Evolutionary conservation across 2,113 vertebrate species (phyloP).

Genomic region (Trematocara unimaculatum): DNA sequence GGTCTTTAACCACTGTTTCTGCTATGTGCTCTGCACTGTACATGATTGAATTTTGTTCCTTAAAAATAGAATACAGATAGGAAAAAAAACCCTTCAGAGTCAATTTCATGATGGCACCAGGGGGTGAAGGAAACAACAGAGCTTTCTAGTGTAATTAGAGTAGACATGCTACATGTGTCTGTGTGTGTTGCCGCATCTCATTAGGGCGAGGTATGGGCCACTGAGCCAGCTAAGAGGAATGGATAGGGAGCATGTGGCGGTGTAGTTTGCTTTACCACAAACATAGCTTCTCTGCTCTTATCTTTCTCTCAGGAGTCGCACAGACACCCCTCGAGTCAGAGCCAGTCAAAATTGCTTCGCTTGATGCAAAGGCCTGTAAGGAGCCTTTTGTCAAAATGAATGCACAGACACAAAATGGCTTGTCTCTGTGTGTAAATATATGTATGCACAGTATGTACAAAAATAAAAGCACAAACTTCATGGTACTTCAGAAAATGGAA

Average conservation of each 20-base stretch:
- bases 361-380: conserved; percentile 36
- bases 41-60: neutral
- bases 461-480: neutral
- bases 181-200: conserved; percentile 60
- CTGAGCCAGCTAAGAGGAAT: conserved; percentile 42
- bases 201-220: conserved; percentile 49
- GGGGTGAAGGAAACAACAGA: conserved; percentile 18
- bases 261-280: conserved; percentile 20
- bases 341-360: conserved; percentile 45
- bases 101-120: conserved; percentile 23
- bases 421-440: neutral
- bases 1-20: neutral
- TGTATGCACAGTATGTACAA: neutral
- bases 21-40: neutral
- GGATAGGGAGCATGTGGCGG: conserved; percentile 42
- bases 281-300: neutral
- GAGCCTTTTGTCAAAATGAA: conserved; percentile 21
- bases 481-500: neutral
- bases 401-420: neutral
- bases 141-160: conserved; percentile 58
- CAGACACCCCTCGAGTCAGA: conserved; percentile 13
- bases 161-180: conserved; percentile 68
- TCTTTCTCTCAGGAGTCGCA: conserved; percentile 16
- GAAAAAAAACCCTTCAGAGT: neutral
- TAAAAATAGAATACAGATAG: neutral